Conservation (phyloP, 64 coral and sea anemone species). For the Trachythela sp. region DNA sequence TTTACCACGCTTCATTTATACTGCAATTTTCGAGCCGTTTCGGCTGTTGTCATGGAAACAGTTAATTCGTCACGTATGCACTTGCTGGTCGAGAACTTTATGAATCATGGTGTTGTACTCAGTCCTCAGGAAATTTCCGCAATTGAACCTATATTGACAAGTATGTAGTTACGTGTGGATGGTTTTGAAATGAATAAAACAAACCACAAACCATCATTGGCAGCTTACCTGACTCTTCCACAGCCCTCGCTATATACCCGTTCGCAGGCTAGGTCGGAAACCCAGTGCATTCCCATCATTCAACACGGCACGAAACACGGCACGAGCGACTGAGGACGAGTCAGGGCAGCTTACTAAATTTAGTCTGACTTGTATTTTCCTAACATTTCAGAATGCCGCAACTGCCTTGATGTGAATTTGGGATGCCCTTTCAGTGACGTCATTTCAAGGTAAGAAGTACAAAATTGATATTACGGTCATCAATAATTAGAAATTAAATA, state of each 20-base stretch:
- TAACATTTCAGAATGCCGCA: constrained; percentile 39
- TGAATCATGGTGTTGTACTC: constrained; percentile 50
- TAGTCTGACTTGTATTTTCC: neutral
- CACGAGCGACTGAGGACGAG: too few relatives aligned
- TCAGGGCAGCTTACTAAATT: neutral
- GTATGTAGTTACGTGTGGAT: constrained; percentile 50
- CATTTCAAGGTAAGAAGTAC: constrained; percentile 53
- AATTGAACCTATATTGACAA: constrained; percentile 81
- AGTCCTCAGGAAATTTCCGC: constrained; percentile 62
- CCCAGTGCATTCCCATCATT: too few relatives aligned
- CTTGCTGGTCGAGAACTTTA: constrained; percentile 69
- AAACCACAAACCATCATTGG: too few relatives aligned
- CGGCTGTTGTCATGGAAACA: constrained; percentile 91
- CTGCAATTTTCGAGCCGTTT: constrained; percentile 87
- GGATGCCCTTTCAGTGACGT: constrained; percentile 63
- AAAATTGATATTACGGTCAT: neutral
- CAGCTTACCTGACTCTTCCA: too few relatives aligned
- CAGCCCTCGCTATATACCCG: too few relatives aligned
- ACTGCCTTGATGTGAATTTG: constrained; percentile 65
- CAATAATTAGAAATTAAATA: too few relatives aligned
- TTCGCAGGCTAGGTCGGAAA: too few relatives aligned
- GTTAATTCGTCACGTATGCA: constrained; percentile 65
- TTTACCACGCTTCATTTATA: constrained; percentile 90
- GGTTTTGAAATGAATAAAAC: too few relatives aligned
- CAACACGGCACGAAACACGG: too few relatives aligned